Evolutionary conservation across 2,888 invertebrate species (phyloP).

Genomic region (Tenthredo scrophulariae): DNA sequence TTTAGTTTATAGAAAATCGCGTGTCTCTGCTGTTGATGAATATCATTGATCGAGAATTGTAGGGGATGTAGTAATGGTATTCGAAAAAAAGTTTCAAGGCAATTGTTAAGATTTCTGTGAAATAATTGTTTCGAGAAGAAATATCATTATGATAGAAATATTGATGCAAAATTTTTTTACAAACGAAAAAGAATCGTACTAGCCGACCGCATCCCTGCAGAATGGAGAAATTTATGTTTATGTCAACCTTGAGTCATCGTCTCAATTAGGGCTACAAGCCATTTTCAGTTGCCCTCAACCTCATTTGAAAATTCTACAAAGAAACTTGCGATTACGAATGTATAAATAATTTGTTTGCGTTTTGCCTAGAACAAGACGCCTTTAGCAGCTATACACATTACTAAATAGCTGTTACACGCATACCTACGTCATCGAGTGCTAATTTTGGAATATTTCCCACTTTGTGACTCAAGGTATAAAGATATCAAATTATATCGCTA

Average conservation of each 20-base stretch:
- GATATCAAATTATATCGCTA: neutral
- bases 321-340: neutral
- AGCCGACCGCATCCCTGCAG: neutral
- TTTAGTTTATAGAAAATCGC: neutral
- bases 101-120: neutral
- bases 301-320: neutral
- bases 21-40: neutral
- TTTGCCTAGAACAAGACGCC: neutral
- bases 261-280: constrained; percentile 29
- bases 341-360: constrained; percentile 38
- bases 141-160: neutral
- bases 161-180: neutral
- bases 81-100: neutral
- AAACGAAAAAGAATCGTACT: neutral
- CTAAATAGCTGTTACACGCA: neutral
- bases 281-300: constrained; percentile 26
- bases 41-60: neutral
- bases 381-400: neutral
- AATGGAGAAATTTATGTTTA: constrained; percentile 31
- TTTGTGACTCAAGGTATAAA: constrained; percentile 1
- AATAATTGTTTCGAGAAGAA: neutral
- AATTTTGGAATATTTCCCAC: constrained; percentile 8
- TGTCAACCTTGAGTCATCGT: constrained; percentile 35
- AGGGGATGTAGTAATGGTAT: neutral
- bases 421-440: constrained; percentile 15